Evolutionary conservation across 2,888 invertebrate species (phyloP).

Genomic region (Polydesmus complanatus): DNA sequence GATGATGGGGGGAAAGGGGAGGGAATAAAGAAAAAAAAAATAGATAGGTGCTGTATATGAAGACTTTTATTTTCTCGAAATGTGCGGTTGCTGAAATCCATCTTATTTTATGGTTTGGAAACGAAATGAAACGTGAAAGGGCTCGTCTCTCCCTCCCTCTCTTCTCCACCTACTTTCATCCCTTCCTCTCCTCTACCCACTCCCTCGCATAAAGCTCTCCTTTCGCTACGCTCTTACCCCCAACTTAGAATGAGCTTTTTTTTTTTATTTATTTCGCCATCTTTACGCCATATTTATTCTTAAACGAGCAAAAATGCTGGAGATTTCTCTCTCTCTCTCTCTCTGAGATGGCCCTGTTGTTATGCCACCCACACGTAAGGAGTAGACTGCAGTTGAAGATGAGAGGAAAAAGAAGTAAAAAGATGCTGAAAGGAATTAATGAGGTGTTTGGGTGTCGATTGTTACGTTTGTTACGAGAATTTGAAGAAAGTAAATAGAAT

Average conservation of each 20-base stretch:
- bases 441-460: too few relatives aligned
- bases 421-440: too few relatives aligned
- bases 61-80: neutral
- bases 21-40: neutral
- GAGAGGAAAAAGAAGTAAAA: too few relatives aligned
- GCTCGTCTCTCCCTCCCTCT: neutral
- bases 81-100: neutral
- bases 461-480: too few relatives aligned
- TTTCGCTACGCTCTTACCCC: too few relatives aligned
- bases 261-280: neutral
- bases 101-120: neutral
- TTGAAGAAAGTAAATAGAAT: too few relatives aligned
- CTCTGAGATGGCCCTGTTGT: too few relatives aligned
- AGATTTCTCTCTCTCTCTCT: too few relatives aligned
- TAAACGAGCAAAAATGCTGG: too few relatives aligned
- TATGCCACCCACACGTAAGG: too few relatives aligned
- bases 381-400: too few relatives aligned
- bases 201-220: too few relatives aligned
- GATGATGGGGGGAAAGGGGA: neutral
- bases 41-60: neutral
- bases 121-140: neutral
- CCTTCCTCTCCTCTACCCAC: neutral
- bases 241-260: neutral
- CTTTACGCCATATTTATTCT: neutral
- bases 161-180: neutral